Evolutionary conservation across 2,888 invertebrate species (phyloP), one percentile per base, ranked within the genome.

Genomic region (Branchipolynoe longqiensis): DNA sequence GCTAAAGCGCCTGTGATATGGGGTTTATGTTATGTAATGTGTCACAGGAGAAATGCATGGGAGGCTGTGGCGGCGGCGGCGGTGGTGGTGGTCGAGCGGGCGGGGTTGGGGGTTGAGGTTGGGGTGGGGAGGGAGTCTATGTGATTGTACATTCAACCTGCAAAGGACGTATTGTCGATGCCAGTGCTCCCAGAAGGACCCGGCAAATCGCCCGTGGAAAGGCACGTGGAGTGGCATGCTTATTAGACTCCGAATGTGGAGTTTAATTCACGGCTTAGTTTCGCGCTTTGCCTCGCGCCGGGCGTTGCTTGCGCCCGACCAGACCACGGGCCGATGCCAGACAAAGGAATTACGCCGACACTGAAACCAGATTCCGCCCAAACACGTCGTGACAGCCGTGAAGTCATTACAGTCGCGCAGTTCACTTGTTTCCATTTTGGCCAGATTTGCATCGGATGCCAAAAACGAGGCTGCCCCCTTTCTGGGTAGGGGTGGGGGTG

Each of bases 341-440:
- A 78, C 78, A 78, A 78, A 48, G 78, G 25, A 78, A 33, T 18
- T 22, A 73, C 8, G 78, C 48, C 41, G 78, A 18, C 69, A 28
- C 48, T 78, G 78, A 31, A 54, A 78, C 78, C 22, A 54, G 48
- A 78, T 78, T 41, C 78, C 78, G 54, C 54, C 48, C 48, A 78
- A 78, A 78, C 31, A 78, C 78, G 78, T 78, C 78, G 78, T 78
- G 78, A 78, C 78, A 78, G 78, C 78, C 78, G 54, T 78, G 41
- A 41, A 54, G 48, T 33, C 48, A 78, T 78, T 78, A 78, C 78
- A 41, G 31, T 48, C 78, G 48, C 28, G 38, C 41, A 78, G 48
- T 48, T 78, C 78, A 78, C 69, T n/a, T 69, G 78, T 78, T 78
- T 78, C 54, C 48, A 78, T 48, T n/a, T n/a, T 78, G 41, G 28